phyloP scores from a whole-genome alignment of 1,140 invertebrate genomes.

The Conus betulinus region DNA sequence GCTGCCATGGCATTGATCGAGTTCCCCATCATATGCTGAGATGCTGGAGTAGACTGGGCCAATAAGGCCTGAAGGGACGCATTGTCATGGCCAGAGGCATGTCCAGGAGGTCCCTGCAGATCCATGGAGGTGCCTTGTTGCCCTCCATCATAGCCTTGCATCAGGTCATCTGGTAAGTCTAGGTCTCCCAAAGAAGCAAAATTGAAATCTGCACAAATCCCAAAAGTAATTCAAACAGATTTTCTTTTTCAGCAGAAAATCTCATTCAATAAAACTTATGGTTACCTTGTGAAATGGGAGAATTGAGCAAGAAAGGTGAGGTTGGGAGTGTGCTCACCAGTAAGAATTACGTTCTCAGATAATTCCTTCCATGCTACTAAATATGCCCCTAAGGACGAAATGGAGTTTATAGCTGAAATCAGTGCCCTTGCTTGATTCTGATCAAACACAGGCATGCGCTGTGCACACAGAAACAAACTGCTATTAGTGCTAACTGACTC shows the following conservation, averaged over 20 bases:
- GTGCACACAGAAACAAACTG: no score
- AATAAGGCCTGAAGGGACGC: slow-evolving; percentile 66
- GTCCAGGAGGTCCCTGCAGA: slow-evolving; percentile 38
- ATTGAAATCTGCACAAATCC: slow-evolving; percentile 56
- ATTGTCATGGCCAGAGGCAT: slow-evolving; percentile 52
- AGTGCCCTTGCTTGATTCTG: no score
- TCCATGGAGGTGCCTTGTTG: slow-evolving; percentile 63
- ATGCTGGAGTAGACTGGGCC: slow-evolving; percentile 58
- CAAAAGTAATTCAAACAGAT: not conserved
- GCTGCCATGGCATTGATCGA: slow-evolving; percentile 41
- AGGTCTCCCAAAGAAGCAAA: slow-evolving; percentile 53
- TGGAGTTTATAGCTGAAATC: no score
- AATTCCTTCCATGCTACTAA: no score
- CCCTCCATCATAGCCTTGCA: slow-evolving; percentile 72
- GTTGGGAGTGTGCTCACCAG: no score
- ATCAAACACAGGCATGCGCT: no score
- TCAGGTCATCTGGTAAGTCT: slow-evolving; percentile 93
- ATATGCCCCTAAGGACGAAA: no score
- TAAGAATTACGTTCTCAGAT: no score
- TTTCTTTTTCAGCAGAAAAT: not conserved
- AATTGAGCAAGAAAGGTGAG: no score
- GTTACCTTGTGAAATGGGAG: no score
- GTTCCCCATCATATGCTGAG: slow-evolving; percentile 56
- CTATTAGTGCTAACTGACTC: no score
- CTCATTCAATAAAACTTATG: not conserved